phyloP scores from a whole-genome alignment of 2,113 vertebrate species.

The Solea senegalensis region DNA sequence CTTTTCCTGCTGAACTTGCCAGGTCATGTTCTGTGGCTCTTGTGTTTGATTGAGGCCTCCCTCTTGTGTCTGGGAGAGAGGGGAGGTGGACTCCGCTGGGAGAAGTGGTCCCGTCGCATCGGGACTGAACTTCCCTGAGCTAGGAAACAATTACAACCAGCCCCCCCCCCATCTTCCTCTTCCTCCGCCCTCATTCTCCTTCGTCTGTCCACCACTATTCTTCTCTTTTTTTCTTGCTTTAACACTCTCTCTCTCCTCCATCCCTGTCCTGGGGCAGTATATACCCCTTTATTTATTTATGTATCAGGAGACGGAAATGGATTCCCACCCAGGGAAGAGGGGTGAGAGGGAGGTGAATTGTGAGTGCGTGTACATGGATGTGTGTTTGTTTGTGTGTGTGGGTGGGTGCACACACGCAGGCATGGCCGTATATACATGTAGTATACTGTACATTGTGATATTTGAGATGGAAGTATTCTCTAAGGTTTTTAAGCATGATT shows the following conservation, averaged over 20 bases:
- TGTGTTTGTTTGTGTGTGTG: slow-evolving; percentile 11
- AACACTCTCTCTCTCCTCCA: slow-evolving; percentile 57
- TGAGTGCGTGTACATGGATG: slow-evolving; percentile 18
- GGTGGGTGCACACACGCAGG: neutral
- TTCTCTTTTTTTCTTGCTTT: slow-evolving; percentile 42
- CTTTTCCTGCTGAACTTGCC: slow-evolving; percentile 72
- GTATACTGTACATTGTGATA: slow-evolving; percentile 10
- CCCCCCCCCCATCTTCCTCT: slow-evolving; percentile 23
- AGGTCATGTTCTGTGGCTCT: slow-evolving; percentile 72
- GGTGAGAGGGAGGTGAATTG: slow-evolving; percentile 73
- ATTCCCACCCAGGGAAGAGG: slow-evolving; percentile 78
- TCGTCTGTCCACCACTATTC: slow-evolving; percentile 43
- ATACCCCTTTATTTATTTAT: slow-evolving; percentile 77
- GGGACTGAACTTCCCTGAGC: slow-evolving; percentile 58
- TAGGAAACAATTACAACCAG: slow-evolving; percentile 74
- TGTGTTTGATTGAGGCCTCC: slow-evolving; percentile 74
- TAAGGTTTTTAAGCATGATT: neutral
- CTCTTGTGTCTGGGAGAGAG: slow-evolving; percentile 55
- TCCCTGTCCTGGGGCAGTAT: slow-evolving; percentile 73
- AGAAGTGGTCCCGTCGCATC: slow-evolving; percentile 43
- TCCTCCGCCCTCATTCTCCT: slow-evolving; percentile 32
- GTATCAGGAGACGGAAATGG: slow-evolving; percentile 82
- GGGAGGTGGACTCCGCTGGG: slow-evolving; percentile 54
- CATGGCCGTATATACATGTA: slow-evolving; percentile 16
- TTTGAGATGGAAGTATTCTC: neutral